Evolutionary conservation across 2,113 vertebrate genomes (phyloP), one percentile per base, ranked within the genome.

Genomic region (Gavia stellata): DNA sequence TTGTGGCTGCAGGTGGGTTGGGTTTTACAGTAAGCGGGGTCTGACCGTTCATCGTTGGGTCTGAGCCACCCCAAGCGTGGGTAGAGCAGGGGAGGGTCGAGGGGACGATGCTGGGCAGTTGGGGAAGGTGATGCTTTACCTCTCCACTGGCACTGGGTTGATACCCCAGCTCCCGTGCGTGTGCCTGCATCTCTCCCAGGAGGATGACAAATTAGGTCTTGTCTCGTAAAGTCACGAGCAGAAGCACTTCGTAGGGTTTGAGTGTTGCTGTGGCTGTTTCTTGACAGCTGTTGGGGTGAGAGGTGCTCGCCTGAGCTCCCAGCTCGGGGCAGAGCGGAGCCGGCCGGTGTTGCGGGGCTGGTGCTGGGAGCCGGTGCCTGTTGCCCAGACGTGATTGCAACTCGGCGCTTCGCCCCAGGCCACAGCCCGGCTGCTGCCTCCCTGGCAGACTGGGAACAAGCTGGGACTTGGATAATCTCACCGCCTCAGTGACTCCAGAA

Each of bases 151-250:
- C 11, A 0, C 18, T 33, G 45, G 31, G 12, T 26, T 31, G 65
- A 56, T 29, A 10, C 24, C 13, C 20, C 14, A 34, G 23, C 65
- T 59, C n/a, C 45, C 0, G 0, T 33, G 56, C 47, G 8, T 40
- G 23, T 14, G 17, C 50, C 34, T 29, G 36, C 36, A 7, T 58
- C 24, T 53, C 16, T 90, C 45, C 45, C 45, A 26, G 28, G 1
- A 58, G 34, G n/a, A 13, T 81, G 88, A 81, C 33, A 81, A 71
- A 53, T 42, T 1, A 7, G 10, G 16, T 55, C 38, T 47, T 1
- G 2, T 71, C 52, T 59, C 3, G 0, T 38, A 0, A 14, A 52
- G 28, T 56, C 36, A n/a, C 0, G 7, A 83, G 25, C 12, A 4
- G 74, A 61, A 75, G 33, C 15, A 0, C 61, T 70, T n/a, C 0